Conservation (phyloP, 1,140 invertebrate species). For the Brachystomella parvula region DNA sequence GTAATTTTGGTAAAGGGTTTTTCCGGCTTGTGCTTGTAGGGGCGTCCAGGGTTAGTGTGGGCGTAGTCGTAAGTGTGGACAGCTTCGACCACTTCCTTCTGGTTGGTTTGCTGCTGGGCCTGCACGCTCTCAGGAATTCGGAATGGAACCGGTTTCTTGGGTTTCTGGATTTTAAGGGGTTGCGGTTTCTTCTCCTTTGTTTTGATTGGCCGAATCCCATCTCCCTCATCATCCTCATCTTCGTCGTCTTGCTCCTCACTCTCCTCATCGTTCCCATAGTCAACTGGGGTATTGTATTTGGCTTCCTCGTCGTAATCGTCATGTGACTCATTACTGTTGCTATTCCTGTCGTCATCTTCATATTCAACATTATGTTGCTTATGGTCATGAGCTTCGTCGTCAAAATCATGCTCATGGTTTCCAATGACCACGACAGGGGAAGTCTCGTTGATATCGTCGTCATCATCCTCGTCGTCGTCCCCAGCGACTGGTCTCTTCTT, state of each 20-base stretch:
- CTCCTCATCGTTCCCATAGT: not conserved
- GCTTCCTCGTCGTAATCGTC: slow-evolving; percentile 8
- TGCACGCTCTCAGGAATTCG: too few species aligned
- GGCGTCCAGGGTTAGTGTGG: not conserved
- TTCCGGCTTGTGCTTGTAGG: not conserved
- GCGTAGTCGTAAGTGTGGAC: too few species aligned
- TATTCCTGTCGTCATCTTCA: not conserved
- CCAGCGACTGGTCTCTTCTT: not conserved
- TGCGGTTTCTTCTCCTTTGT: too few species aligned
- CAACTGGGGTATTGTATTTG: not conserved
- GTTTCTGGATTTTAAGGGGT: too few species aligned
- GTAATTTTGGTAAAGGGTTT: not conserved
- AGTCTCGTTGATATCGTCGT: slow-evolving; percentile 1
- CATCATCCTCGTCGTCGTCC: not conserved
- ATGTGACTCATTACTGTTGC: not conserved
- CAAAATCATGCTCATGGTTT: not conserved
- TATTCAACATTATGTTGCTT: not conserved
- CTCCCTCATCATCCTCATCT: too few species aligned
- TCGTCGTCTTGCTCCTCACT: not conserved
- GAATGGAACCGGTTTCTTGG: too few species aligned
- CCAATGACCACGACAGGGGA: not conserved
- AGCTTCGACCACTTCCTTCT: not conserved
- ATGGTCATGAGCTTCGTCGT: not conserved
- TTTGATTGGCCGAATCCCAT: too few species aligned
- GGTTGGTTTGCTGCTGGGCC: too few species aligned